A percentile compares a stretch with the other conserved stretches of the same genome.
Conservation (phyloP, 92 coral and sea anemone species). For the Phenganax marumi region DNA sequence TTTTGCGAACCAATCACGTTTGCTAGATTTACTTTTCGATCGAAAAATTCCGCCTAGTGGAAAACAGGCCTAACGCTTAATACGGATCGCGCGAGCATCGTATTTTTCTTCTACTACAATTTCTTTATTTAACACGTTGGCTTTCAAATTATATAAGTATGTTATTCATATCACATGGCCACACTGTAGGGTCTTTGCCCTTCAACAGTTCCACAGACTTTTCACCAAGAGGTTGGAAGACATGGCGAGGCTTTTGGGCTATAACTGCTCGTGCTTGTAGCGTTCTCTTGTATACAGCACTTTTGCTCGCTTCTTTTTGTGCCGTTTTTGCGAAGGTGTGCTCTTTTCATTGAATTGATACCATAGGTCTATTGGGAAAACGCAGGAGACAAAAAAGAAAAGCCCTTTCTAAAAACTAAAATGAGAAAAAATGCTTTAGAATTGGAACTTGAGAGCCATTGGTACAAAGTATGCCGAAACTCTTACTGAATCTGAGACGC, state of each 20-base stretch:
- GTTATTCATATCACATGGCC: conserved; percentile 2
- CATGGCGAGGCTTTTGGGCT: conserved; percentile 8
- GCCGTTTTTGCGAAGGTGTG: conserved; percentile 23
- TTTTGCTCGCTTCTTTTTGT: not conserved
- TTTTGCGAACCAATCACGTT: too few species aligned
- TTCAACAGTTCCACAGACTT: not conserved
- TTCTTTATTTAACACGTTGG: not conserved
- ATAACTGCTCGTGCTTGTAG: not conserved
- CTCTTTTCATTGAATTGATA: conserved; percentile 20
- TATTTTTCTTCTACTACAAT: not conserved
- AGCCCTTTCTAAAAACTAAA: too few species aligned
- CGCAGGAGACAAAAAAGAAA: too few species aligned
- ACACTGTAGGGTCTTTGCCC: not conserved
- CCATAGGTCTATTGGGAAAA: too few species aligned
- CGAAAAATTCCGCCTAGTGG: too few species aligned
- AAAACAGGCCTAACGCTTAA: too few species aligned
- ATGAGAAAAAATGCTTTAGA: too few species aligned
- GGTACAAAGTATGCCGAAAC: too few species aligned
- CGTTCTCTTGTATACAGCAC: conserved; percentile 11
- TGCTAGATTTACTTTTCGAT: too few species aligned
- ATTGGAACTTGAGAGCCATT: too few species aligned
- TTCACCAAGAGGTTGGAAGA: conserved; percentile 12
- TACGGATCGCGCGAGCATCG: conserved; percentile 20
- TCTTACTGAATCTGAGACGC: too few species aligned
- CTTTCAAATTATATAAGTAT: conserved; percentile 9